Base-by-base conservation (phyloP, 2,888 invertebrate species). In the Chymomyza fuscimana region DNA sequence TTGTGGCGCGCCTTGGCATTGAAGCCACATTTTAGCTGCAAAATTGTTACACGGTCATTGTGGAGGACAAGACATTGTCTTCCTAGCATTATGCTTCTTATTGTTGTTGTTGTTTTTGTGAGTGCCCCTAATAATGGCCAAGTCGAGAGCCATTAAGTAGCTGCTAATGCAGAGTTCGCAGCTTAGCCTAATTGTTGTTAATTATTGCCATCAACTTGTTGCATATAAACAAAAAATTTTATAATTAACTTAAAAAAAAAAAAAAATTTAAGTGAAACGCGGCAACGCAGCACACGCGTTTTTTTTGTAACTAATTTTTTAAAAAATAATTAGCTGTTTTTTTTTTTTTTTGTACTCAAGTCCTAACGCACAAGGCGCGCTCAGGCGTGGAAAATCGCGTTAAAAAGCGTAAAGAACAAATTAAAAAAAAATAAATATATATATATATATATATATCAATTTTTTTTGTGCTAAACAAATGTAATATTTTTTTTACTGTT, bases 21-120 rank as follows among this genome's bases (percentile, higher is more conserved):
- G 25, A 25, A 25, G 25, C 25, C 25, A 25, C 25, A 25, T 25
- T 65, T 73, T 67, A 69, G 74, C 77, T 80, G 86, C 84, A 76
- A 84, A 84, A 84, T 84, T 84, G 88, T 87, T 86, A 88, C 88
- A 84, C 84, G 84, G 84, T 76, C 84, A 84, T 84, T 87, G 84
- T 78, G 88, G 88, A 87, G 86, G 88, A 67, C 74, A 73, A 81
- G 69, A 25, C 25, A 25, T 25, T 25, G 4, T 25, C 25, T 25
- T 19, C 2, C 1, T 2, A 19, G 19, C 19, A 19, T 19, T 19
- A 19, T 25, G 25, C 25, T 25, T 1, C 25, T 3, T 3, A 0
- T 25, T 25, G 25, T 59, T 56, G 56, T 56, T 56, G 56, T 56
- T 19, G 25, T 56, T 5, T 5, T 5, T 56, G 56, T 19, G 1